Evolutionary conservation across 2,888 invertebrate species (phyloP).

Genomic region (Stictocephala bisonia): DNA sequence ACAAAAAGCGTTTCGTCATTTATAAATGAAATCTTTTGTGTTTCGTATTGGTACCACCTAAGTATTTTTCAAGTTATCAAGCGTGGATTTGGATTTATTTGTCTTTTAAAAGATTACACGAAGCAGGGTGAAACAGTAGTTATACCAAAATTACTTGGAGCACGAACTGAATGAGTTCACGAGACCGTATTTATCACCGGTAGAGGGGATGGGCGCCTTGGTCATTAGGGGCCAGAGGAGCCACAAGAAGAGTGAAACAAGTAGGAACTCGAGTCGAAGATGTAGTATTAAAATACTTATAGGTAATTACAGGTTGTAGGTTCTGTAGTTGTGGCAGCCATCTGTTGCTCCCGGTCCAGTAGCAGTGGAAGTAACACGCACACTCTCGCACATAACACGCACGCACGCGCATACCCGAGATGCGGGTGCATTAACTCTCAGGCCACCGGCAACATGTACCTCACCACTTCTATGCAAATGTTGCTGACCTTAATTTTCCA

Average conservation of each 20-base stretch:
- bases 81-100: no score
- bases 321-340: constrained; percentile 8
- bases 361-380: neutral
- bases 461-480: constrained; percentile 34
- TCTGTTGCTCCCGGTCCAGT: constrained; percentile 28
- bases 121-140: no score
- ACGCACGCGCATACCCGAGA: constrained; percentile 1
- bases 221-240: constrained; percentile 25
- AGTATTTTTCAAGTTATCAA: no score
- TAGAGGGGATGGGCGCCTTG: neutral
- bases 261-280: constrained; percentile 22
- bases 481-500: constrained; percentile 36
- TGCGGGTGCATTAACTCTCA: constrained; percentile 36
- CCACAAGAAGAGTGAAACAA: constrained; percentile 27
- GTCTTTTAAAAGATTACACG: no score
- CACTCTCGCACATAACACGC: constrained; percentile 13
- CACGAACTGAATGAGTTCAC: constrained; percentile 8
- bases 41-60: no score
- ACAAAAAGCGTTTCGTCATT: no score
- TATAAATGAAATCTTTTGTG: no score
- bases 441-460: neutral
- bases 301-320: constrained; percentile 35
- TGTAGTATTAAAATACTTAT: constrained; percentile 36
- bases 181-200: neutral
- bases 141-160: no score